These are phyloP conservation scores for Acronicta psi DNA, from an alignment of 2,888 invertebrate species.

Conservation along the genomic window DNA sequence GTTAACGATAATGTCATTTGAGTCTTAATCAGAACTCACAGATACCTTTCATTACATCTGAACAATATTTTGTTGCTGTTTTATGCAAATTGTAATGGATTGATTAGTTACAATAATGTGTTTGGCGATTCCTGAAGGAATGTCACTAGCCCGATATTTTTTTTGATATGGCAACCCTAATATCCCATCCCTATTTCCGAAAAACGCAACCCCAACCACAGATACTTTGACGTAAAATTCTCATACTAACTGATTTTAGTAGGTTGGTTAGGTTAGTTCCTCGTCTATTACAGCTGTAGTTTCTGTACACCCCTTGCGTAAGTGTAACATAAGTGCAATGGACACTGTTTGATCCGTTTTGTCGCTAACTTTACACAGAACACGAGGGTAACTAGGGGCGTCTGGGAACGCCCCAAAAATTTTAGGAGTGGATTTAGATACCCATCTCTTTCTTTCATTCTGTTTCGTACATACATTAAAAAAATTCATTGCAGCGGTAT, in stretches of 20 bases:
- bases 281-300: slow-evolving; percentile 44
- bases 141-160: slow-evolving; percentile 28
- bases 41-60: no score
- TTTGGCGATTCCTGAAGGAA: slow-evolving; percentile 34
- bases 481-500: slow-evolving; percentile 68
- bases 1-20: no score
- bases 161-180: slow-evolving; percentile 35
- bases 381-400: slow-evolving; percentile 61
- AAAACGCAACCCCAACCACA: slow-evolving; percentile 16
- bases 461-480: slow-evolving; percentile 61
- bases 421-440: slow-evolving; percentile 60
- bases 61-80: background rate
- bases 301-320: slow-evolving; percentile 7
- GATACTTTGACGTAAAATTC: slow-evolving; percentile 16
- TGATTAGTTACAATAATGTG: background rate
- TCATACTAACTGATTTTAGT: slow-evolving; percentile 10
- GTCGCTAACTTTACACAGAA: slow-evolving; percentile 38
- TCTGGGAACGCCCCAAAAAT: slow-evolving; percentile 76
- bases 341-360: slow-evolving; percentile 20
- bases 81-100: no score
- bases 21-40: no score
- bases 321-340: slow-evolving; percentile 36
- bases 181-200: slow-evolving; percentile 5
- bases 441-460: slow-evolving; percentile 76
- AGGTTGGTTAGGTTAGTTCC: slow-evolving; percentile 16